A percentile compares a stretch with the other conserved stretches of the same genome.
These are phyloP conservation scores for Podiceps cristatus DNA, from an alignment of 2,113 vertebrate species.

Conservation along the genomic window DNA sequence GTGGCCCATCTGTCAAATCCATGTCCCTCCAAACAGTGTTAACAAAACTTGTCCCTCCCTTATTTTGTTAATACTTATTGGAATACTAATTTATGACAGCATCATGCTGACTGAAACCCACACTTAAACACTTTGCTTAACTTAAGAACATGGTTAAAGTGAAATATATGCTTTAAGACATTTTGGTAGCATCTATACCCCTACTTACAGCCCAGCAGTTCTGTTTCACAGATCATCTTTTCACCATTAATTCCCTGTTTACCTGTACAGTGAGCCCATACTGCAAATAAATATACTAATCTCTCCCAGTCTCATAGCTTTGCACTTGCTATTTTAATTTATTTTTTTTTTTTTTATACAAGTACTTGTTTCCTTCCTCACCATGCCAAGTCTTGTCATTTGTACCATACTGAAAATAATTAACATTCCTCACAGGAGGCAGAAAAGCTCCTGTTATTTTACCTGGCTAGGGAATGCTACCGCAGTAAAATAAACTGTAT, in stretches of 20 bases:
- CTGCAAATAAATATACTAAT: background rate
- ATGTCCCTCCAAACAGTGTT: no score
- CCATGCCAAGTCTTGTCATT: slow-evolving; percentile 6
- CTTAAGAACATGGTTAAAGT: background rate
- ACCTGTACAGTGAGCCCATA: background rate
- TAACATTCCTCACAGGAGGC: background rate
- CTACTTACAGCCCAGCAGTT: background rate
- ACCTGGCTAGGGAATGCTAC: slow-evolving; percentile 20
- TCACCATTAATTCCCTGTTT: background rate
- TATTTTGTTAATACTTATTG: background rate
- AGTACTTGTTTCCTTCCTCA: background rate
- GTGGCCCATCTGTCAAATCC: no score
- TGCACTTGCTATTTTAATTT: background rate
- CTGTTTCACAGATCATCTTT: background rate
- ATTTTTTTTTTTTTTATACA: background rate
- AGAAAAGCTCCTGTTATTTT: background rate
- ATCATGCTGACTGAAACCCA: background rate
- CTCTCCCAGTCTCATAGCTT: background rate
- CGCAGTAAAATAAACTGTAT: background rate
- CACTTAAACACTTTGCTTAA: background rate
- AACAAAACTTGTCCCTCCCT: no score
- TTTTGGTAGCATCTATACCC: background rate
- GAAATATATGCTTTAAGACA: background rate
- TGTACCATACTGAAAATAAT: slow-evolving; percentile 28
- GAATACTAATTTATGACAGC: background rate